phyloP scores from a whole-genome alignment of 2,113 vertebrate species.

The Natator depressus region DNA sequence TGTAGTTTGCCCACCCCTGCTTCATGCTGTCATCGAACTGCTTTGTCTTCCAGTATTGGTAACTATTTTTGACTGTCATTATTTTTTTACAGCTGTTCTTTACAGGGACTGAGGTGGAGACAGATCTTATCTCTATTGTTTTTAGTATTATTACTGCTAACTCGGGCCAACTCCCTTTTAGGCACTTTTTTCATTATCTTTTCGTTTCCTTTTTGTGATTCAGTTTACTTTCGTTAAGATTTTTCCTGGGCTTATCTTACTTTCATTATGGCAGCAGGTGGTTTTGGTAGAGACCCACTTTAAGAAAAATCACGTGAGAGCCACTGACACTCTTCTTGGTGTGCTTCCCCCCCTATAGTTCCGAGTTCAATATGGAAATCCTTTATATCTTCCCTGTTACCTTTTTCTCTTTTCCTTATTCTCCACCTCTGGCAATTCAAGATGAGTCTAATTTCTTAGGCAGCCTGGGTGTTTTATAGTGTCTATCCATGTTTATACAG shows the following conservation, averaged over 20 bases:
- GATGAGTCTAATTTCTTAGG: background rate
- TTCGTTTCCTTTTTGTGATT: background rate
- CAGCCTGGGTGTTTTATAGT: background rate
- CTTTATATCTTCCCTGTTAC: background rate
- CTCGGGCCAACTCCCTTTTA: background rate
- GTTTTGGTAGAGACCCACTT: background rate
- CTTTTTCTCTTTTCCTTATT: background rate
- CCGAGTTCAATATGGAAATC: background rate
- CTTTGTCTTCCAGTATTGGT: background rate
- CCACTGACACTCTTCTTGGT: too few relatives aligned
- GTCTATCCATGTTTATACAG: background rate
- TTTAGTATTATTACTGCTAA: background rate
- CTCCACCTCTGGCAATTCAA: background rate
- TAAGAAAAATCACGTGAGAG: background rate
- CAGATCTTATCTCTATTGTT: background rate
- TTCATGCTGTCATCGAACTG: background rate
- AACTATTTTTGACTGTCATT: background rate
- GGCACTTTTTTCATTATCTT: background rate
- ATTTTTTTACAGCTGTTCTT: background rate
- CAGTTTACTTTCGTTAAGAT: background rate
- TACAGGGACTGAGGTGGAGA: background rate
- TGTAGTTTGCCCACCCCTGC: too few relatives aligned
- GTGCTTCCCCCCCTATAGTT: background rate
- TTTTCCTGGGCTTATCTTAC: background rate
- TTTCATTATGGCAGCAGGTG: background rate